Base-by-base conservation (phyloP, 2,113 vertebrate species). In the Galbula dea region DNA sequence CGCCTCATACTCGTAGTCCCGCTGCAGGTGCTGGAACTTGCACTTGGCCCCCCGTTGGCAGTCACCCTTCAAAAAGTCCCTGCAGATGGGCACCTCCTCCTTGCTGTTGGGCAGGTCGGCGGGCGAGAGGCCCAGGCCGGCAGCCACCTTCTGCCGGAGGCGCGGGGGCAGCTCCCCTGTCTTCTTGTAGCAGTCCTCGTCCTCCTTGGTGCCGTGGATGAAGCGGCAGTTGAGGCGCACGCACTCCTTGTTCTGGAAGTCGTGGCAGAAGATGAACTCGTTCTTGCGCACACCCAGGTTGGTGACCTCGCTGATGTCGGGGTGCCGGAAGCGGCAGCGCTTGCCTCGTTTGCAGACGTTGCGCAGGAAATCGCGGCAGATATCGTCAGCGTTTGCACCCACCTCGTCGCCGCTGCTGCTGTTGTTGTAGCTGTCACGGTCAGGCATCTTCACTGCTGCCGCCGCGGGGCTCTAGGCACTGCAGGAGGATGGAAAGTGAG, bases 211-310 rank as follows among this genome's bases (percentile, higher is more conserved):
- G 91, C 99, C 99, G 22, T 99, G 99, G 81, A 99, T 99, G 94
- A 99, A 99, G 91, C 99, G 98, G 96, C 99, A 99, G 97, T 98
- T 99, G 90, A 98, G 97, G 19, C 99, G 99, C 71, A 98, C 98
- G 23, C 99, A 99, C 89, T 99, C 99, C 91, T 99, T 99, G 96
- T 99, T 99, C 97, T 99, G 99, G 96, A 99, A 98, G 93, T 99
- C 99, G 45, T 99, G 99, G 96, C 99, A 99, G 97, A 99, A 99
- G 93, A 99, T 98, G 96, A 99, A 99, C 63, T 99, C 99, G 12
- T 99, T 99, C 97, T 99, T 99, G 94, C 99, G 98, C 73, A 99
- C 99, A 7, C 99, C 99, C 87, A 99, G 91, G 96, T 99, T 99
- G 32, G 98, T 98, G 13, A 99, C 99, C 85, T 99, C 98, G 16